These are phyloP conservation scores for Synergus gifuensis DNA, from an alignment of 2,888 invertebrate genomes.

Conservation along the genomic window DNA sequence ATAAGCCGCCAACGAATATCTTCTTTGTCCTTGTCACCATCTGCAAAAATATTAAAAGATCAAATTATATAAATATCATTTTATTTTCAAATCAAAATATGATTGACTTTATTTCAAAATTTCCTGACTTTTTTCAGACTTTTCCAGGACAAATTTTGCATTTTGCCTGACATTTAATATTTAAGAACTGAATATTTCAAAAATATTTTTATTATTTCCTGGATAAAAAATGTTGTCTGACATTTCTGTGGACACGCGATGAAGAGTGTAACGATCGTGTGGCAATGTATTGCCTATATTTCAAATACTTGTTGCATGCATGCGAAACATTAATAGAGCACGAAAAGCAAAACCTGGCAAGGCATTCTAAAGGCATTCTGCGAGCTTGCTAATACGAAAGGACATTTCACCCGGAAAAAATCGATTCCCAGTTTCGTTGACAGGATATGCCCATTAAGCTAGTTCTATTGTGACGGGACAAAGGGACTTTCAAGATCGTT, in stretches of 20 bases:
- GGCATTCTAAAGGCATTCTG: background rate
- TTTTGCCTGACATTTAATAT: too few species aligned
- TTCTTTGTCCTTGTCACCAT: slow-evolving; percentile 99
- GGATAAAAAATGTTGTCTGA: slow-evolving; percentile 30
- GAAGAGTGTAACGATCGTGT: slow-evolving; percentile 21
- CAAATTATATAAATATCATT: slow-evolving; percentile 3
- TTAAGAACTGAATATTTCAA: background rate
- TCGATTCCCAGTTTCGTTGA: slow-evolving; percentile 54
- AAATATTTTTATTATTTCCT: slow-evolving; percentile 21
- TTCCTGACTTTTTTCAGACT: too few species aligned
- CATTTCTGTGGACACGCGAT: slow-evolving; percentile 26
- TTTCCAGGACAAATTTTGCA: too few species aligned
- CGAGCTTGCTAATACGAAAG: background rate
- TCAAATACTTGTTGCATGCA: slow-evolving; percentile 41
- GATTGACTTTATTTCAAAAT: too few species aligned
- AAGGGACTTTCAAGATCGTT: slow-evolving; percentile 56
- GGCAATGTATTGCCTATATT: slow-evolving; percentile 34
- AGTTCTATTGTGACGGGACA: slow-evolving; percentile 56
- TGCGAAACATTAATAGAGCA: slow-evolving; percentile 21
- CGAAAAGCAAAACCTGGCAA: slow-evolving; percentile 30
- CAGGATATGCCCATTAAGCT: slow-evolving; percentile 59
- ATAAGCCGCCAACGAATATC: slow-evolving; percentile 99
- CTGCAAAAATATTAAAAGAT: slow-evolving; percentile 82
- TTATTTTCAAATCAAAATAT: background rate
- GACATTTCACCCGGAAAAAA: slow-evolving; percentile 34